Base-by-base conservation (phyloP, 2,797 vertebrate genomes). In the Danio kyathit region DNA sequence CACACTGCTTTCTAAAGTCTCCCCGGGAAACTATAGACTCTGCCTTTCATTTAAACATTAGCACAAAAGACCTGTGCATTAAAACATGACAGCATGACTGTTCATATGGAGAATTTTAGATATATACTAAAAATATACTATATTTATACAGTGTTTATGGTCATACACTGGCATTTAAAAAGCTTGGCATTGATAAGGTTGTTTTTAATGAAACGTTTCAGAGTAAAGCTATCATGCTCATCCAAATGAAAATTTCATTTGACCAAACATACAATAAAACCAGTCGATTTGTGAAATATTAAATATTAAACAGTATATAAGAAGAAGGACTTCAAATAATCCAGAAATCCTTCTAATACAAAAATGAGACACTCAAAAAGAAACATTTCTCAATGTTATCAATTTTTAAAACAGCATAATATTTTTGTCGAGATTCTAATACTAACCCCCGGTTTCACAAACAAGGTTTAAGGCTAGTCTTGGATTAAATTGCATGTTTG, bases 1-100 rank as follows among this genome's bases (percentile, higher is more conserved):
- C 74, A 69, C 44, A 44, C 40, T 83, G 38, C 57, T 16, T 48
- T 76, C 69, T 66, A 66, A 52, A 76, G 67, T 40, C 19, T 64
- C 73, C 21, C 57, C n/a, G 5, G 70, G 3, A 17, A n/a, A 57
- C n/a, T 8, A 64, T 43, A 57, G 40, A 38, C 51, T 64, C 49
- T 6, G 43, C 5, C 65, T 52, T 46, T 44, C 19, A 48, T 59
- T 56, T 13, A 10, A 14, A 48, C 38, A 56, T 14, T 40, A 41
- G 11, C 59, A 64, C 52, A 61, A 71, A 61, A 54, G 16, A 21
- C 65, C 11, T 17, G 6, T 67, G 63, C 63, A 57, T 57, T 43
- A 66, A 43, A 76, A 41, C 49, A 54, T 41, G 38, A 38, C 61
- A 11, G 17, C 17, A 66, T 29, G 9, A 21, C 14, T 77, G 9